Evolutionary conservation across 2,113 vertebrate genomes (phyloP), one percentile per base, ranked within the genome.

Genomic region (Furnarius figulus): DNA sequence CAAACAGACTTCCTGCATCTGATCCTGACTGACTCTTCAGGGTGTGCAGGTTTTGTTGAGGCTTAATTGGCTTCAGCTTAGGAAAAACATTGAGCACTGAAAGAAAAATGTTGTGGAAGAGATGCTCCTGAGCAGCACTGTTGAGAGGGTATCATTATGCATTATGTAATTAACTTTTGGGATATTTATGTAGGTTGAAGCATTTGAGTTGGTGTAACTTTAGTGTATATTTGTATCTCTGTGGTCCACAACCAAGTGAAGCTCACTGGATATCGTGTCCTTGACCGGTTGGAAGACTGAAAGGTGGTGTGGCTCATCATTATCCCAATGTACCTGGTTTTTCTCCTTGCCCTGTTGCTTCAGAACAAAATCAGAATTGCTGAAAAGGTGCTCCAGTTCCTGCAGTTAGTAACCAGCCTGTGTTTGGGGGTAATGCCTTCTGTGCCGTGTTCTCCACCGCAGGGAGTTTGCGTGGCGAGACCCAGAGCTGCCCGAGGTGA

Each of bases 391-490:
- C 18, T 90, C 1, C 52, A 24, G 31, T 46, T 7, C 5, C n/a
- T 49, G 37, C 56, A 0, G 10, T 25, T 3, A 3, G 25, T 9
- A 8, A 50, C 19, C 42, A 6, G 20, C 4, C 5, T 5, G 3
- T 2, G 0, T 4, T 24, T 62, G 9, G 63, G 74, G 73, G 59
- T 93, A 52, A 93, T 10, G 33, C 33, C 74, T 58, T 67, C 47
- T 92, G 61, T 59, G 74, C 72, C 13, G 49, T 88, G 10, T 93
- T 93, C 14, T 90, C 68, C 76, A 2, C 39, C 85, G 19, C 39
- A 99, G 99, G 97, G 99, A 99, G 98, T 99, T 99, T 97, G 99
- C 99, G 0, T 99, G 99, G 99, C 98, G 99, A 16, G 99, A 99
- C 46, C 99, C 99, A 0, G 99, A 99, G 90, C 96, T 99, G 94